Base-by-base conservation (phyloP, 1,140 invertebrate species). In the Diuraphis noxia region DNA sequence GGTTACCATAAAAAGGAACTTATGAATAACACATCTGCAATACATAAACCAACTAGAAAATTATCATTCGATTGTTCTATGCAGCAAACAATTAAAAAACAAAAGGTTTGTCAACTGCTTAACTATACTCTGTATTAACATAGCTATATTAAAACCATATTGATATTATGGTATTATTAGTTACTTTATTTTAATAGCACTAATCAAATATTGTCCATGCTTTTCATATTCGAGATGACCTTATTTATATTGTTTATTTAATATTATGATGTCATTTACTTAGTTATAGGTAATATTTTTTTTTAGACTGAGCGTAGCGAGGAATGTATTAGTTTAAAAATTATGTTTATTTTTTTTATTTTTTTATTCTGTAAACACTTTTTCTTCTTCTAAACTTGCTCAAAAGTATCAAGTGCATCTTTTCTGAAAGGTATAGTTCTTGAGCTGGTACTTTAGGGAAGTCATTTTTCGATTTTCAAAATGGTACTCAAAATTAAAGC, bases 11-110 rank as follows among this genome's bases (percentile, higher is more conserved):
- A 82, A 91, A 91, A 82, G 30, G 77, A 25, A 21, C 6, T 40
- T 40, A 4, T 30, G 1, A 91, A 49, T 2, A 91, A 49, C 30
- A 34, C 4, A 34, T 8, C 21, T 52, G 89, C 25, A 82, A 81
- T 40, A 6, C 36, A 21, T 30, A 91, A 91, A 91, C 43, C 89
- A 8, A 91, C 43, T 40, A 82, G 89, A 81, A 46, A 82, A 91
- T 82, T 91, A 52, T 79, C 77, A 8, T 91, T 91, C 82, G 89
- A 91, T 81, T 46, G 19, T 52, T n/a, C 72, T 19, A 5, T 1
- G 1, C 34, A 43, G 17, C n/a, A 49, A 36, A 30, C 23, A 9
- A 40, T 81, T 38, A 91, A 91, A 81, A 91, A 91, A 56, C 72
- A 38, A 91, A 91, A 91, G 43, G 89, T 91, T 17, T 46, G 86